Conservation (phyloP, 2,888 invertebrate genomes). For the Xestobium rufovillosum region DNA sequence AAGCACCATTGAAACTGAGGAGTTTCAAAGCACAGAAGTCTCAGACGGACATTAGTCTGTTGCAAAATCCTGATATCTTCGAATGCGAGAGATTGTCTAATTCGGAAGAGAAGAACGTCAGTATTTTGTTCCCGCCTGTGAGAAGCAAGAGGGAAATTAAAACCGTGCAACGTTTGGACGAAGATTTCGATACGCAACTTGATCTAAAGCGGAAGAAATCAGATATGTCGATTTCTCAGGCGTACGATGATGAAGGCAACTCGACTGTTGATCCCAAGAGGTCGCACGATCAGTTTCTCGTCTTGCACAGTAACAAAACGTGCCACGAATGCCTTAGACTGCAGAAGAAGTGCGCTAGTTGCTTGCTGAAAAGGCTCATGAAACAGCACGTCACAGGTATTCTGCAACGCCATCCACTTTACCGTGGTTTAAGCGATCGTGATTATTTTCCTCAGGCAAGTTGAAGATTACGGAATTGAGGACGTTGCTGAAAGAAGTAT, state of each 20-base stretch:
- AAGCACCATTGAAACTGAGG: background rate
- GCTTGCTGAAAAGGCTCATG: background rate
- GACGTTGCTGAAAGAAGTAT: background rate
- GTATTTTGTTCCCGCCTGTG: too few relatives aligned
- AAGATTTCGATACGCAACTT: too few relatives aligned
- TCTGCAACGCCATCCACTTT: too few relatives aligned
- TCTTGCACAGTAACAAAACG: background rate
- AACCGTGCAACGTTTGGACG: too few relatives aligned
- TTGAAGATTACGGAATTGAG: background rate
- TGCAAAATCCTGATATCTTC: too few relatives aligned
- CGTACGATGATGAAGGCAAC: background rate
- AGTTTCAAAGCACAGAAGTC: background rate
- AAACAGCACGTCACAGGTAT: background rate
- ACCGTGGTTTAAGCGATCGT: too few relatives aligned
- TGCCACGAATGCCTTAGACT: background rate
- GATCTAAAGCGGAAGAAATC: background rate
- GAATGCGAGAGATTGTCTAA: too few relatives aligned
- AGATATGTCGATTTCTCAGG: background rate
- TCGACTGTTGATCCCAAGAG: too few relatives aligned
- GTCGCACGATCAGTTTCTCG: background rate
- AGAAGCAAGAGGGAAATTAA: too few relatives aligned
- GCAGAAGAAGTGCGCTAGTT: background rate
- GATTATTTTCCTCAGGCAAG: too few relatives aligned
- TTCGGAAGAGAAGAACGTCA: too few relatives aligned
- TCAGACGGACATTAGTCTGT: slow-evolving; percentile 1